Base-by-base conservation (phyloP, 2,888 invertebrate genomes). In the Petrolisthes cinctipes region DNA sequence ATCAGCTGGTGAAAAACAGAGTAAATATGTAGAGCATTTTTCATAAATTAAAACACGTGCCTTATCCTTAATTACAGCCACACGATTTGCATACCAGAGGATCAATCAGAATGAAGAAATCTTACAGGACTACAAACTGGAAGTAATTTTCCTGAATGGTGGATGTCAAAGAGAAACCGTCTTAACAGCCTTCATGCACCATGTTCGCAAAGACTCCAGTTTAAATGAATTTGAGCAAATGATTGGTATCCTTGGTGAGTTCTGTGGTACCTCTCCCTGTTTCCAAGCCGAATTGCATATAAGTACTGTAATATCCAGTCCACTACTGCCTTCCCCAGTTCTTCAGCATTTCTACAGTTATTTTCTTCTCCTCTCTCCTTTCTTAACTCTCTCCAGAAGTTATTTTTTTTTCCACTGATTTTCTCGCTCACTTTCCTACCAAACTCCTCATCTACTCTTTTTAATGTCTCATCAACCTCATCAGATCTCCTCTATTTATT, bases 151-250 rank as follows among this genome's bases (percentile, higher is more conserved):
- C 0, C 93, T 94, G 79, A 95, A 96, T 92, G 96, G 96, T 0
- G 94, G 95, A 91, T 97, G 96, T 92, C 94, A 94, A 86, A 93
- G 96, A 0, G 96, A 96, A 92, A 94, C 94, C 91, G 96, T 96
- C 0, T 95, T 96, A 95, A 95, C 95, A 91, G 94, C 94, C 0
- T 96, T 96, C 92, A 96, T 96, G 86, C 95, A 95, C 90, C 95
- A 95, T 92, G 94, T 95, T 85, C 93, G 94, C 9, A 93, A 93
- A 84, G 89, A 78, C 23, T 86, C 86, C 56, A 79, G 83, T 20
- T 83, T 86, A 14, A 57, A 66, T 37, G 86, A 84, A 51, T 94
- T 94, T 90, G 92, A 93, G 68, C 94, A 94, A 82, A 93, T 96
- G 89, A 94, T 95, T 88, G 97, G 96, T 0, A 95, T 97, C 0